phyloP scores from a whole-genome alignment of 2,888 invertebrate species.

The Cinara cedri region DNA sequence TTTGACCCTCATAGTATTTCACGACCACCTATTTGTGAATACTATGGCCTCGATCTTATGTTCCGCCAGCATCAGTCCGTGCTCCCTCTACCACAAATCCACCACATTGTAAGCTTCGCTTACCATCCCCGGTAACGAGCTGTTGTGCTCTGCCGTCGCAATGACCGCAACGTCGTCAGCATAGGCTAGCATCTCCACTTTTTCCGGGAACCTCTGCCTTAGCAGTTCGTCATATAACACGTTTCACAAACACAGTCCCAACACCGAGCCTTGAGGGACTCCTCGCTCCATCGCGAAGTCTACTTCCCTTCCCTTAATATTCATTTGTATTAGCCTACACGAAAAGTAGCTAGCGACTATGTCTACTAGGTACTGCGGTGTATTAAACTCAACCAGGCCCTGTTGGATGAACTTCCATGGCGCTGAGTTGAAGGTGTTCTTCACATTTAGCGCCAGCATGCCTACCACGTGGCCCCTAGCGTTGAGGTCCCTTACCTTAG shows the following conservation, averaged over 20 bases:
- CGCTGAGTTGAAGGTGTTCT: neutral
- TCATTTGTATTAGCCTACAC: neutral
- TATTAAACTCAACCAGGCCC: neutral
- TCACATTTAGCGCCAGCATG: neutral
- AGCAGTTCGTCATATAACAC: neutral
- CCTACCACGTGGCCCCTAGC: neutral
- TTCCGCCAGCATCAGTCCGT: neutral
- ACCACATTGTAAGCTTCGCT: neutral
- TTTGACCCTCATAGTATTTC: neutral
- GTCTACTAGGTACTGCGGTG: neutral
- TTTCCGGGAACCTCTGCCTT: neutral
- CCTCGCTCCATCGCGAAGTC: neutral
- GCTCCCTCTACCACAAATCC: neutral
- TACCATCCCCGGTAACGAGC: neutral
- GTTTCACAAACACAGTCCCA: slow-evolving; percentile 3
- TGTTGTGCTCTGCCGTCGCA: neutral
- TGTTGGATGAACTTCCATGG: neutral
- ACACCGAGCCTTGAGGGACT: slow-evolving; percentile 5
- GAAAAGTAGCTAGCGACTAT: neutral
- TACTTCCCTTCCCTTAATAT: neutral
- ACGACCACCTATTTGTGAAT: neutral
- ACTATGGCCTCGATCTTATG: neutral
- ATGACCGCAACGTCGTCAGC: slow-evolving; percentile 10
- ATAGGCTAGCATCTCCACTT: neutral
- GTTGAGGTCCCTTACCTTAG: neutral